phyloP scores from a whole-genome alignment of 2,888 invertebrate species.

The Koerneria pararmatus region DNA sequence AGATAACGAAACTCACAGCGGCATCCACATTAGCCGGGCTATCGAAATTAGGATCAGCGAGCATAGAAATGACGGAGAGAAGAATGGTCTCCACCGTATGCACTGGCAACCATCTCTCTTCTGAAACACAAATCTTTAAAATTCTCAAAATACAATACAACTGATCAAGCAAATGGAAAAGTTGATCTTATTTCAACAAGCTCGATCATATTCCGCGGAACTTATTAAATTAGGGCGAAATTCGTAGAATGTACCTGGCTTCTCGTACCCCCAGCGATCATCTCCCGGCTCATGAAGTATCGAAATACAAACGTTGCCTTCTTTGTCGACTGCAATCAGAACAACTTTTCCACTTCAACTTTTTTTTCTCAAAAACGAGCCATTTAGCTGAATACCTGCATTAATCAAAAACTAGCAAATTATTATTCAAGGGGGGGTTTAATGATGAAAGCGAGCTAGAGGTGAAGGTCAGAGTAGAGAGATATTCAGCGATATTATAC shows the following conservation, averaged over 20 bases:
- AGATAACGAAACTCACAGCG: constrained; percentile 72
- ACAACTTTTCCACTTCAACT: neutral
- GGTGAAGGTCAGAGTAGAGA: no score
- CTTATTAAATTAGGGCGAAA: neutral
- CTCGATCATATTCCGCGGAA: no score
- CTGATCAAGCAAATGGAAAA: no score
- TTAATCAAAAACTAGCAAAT: no score
- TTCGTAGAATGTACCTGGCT: no score
- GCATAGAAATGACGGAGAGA: constrained; percentile 91
- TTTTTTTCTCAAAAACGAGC: no score
- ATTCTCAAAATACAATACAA: no score
- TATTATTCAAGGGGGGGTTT: no score
- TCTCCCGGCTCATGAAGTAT: constrained; percentile 97
- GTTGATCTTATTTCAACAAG: no score
- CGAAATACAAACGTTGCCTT: constrained; percentile 96
- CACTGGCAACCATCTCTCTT: constrained; percentile 95
- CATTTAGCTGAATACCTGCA: no score
- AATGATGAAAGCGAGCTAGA: no score
- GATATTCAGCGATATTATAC: no score
- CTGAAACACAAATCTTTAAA: constrained; percentile 58
- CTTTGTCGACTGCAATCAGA: constrained; percentile 77
- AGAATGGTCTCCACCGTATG: constrained; percentile 84
- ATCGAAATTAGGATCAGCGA: constrained; percentile 97
- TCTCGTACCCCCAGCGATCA: constrained; percentile 68
- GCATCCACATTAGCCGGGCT: constrained; percentile 99